These are phyloP conservation scores for Ceuthmochares aereus DNA, from an alignment of 2,113 vertebrate genomes.

Conservation along the genomic window DNA sequence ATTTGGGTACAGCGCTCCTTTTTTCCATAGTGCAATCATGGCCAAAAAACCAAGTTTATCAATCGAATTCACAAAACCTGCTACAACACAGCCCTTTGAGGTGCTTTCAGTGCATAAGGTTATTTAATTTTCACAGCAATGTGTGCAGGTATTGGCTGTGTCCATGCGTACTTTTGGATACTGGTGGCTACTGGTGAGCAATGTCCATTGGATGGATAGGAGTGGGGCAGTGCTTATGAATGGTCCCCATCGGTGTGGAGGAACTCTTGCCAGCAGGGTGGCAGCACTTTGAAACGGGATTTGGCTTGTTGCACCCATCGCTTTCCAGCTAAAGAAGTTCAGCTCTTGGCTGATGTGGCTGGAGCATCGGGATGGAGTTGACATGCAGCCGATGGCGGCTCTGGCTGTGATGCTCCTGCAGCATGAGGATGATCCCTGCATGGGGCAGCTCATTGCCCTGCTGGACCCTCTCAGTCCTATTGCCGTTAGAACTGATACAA, in stretches of 20 bases:
- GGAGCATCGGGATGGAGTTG: background rate
- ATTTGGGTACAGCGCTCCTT: background rate
- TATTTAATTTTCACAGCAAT: background rate
- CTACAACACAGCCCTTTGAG: background rate
- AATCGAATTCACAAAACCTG: background rate
- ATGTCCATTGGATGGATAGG: background rate
- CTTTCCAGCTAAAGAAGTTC: background rate
- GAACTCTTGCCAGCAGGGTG: background rate
- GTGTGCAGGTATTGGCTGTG: background rate
- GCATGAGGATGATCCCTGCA: background rate
- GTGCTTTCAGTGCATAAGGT: background rate
- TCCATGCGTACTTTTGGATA: background rate
- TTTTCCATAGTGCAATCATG: background rate
- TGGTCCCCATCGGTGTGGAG: background rate
- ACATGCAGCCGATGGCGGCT: background rate
- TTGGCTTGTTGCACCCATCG: background rate
- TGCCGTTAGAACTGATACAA: rapidly evolving
- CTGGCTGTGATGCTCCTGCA: background rate
- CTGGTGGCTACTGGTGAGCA: rapidly evolving
- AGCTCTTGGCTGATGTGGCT: background rate
- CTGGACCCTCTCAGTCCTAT: background rate
- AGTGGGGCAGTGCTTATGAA: rapidly evolving
- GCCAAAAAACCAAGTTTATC: background rate
- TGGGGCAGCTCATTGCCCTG: background rate
- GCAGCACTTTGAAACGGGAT: background rate